Base-by-base conservation (phyloP, 2,797 vertebrate genomes). In the Pangasius macronema region DNA sequence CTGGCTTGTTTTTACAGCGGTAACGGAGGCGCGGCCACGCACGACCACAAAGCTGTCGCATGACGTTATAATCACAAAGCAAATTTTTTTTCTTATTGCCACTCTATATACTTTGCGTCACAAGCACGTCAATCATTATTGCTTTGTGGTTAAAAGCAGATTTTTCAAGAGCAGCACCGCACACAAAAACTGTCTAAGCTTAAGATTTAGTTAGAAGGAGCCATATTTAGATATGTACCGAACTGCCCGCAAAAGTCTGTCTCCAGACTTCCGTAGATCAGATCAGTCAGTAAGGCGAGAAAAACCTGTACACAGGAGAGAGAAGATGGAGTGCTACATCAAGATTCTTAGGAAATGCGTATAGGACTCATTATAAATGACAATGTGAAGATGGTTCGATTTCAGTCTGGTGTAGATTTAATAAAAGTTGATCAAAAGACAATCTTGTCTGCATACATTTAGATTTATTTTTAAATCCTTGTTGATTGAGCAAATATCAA, bases 131-230 rank as follows among this genome's bases (percentile, higher is more conserved):
- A 86, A 95, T 94, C 90, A 65, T 94, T 95, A 95, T 95, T 95
- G 94, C 94, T 95, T 95, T 93, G 95, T 94, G 94, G 93, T 93
- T 91, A 92, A 91, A 95, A 95, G 94, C 94, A 92, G 88, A 92
- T 89, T 90, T 83, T 83, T 22, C 39, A 91, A 89, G 57, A 93
- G 92, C 90, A 93, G 93, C 91, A 79, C 84, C 86, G 87, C 81
- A 88, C 90, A 68, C 70, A 33, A 83, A 57, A 93, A 84, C 95
- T 92, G 93, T 92, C 92, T 90, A 94, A 94, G 93, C 92, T 90
- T 86, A 93, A 90, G 89, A 93, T 95, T 93, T 91, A 92, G 90
- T 85, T 89, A 75, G 89, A 88, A 89, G 88, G 87, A 92, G 70
- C 86, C 9, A 39, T 77, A 85, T 91, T 93, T 83, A 79, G 85